A percentile compares a stretch with the other conserved stretches of the same genome.
Conservation (phyloP, 2,797 vertebrate genomes). For the Buphagus erythrorhynchus region DNA sequence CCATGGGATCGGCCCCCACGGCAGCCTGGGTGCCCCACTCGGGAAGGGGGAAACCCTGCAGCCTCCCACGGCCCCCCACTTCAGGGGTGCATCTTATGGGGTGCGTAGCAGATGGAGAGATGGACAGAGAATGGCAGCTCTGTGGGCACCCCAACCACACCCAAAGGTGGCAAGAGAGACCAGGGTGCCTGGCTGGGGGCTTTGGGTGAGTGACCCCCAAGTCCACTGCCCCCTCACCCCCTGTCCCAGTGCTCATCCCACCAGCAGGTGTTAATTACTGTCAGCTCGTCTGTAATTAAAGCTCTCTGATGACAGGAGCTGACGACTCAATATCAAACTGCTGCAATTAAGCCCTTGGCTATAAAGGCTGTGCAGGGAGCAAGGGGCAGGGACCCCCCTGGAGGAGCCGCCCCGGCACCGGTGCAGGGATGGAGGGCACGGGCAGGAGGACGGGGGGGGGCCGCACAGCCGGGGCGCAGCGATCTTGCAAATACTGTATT, state of each 20-base stretch:
- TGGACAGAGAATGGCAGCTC: background rate
- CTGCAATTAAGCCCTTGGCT: background rate
- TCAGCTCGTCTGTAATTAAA: constrained; percentile 12
- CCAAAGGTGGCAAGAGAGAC: background rate
- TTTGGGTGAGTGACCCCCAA: background rate
- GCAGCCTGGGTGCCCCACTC: rapidly evolving
- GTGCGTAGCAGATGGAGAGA: rapidly evolving
- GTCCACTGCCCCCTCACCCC: background rate
- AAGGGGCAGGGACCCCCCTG: background rate
- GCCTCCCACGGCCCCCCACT: background rate
- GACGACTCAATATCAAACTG: constrained; percentile 2
- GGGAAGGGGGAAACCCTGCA: background rate
- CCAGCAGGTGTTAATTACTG: background rate
- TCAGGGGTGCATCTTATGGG: rapidly evolving
- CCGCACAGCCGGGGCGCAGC: background rate
- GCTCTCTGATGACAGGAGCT: background rate
- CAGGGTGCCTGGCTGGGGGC: rapidly evolving
- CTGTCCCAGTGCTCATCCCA: background rate
- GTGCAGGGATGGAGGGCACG: background rate
- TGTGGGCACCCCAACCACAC: background rate
- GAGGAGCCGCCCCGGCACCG: rapidly evolving
- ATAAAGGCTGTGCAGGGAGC: background rate
- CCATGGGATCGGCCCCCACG: rapidly evolving
- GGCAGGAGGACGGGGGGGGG: background rate
- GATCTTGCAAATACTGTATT: constrained; percentile 59